Conservation (phyloP, 1,140 invertebrate genomes). For the Brachionus manjavacas region DNA sequence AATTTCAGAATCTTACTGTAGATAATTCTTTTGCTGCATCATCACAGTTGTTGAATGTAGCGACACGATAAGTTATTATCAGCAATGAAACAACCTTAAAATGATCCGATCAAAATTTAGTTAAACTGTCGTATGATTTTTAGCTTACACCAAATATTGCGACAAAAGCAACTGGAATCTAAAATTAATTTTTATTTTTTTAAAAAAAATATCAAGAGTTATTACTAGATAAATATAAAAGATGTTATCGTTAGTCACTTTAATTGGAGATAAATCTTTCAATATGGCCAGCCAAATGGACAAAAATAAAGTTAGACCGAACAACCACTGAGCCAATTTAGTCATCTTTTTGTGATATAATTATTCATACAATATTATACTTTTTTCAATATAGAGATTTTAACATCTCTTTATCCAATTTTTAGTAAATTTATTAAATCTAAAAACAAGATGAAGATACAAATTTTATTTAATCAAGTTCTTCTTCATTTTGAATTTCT, state of each 20-base stretch:
- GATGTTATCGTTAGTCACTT: not conserved
- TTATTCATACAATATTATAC: not conserved
- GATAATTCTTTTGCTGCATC: slow-evolving; percentile 21
- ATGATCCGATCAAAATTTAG: not conserved
- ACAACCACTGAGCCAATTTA: slow-evolving; percentile 32
- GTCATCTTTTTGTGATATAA: slow-evolving; percentile 4
- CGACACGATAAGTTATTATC: slow-evolving; percentile 3
- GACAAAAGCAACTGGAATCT: not conserved
- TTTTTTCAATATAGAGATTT: not conserved
- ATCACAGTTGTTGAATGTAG: slow-evolving; percentile 37
- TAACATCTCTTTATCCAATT: not conserved
- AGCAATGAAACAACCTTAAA: slow-evolving; percentile 16
- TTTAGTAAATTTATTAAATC: not conserved
- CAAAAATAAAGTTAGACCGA: not conserved
- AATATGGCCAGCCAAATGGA: slow-evolving; percentile 10
- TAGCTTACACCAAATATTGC: slow-evolving; percentile 22
- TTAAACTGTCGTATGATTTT: not conserved
- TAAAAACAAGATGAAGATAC: no score
- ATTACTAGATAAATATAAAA: slow-evolving; percentile 6
- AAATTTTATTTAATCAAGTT: slow-evolving; percentile 7
- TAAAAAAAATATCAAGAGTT: not conserved
- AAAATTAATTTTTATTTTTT: not conserved
- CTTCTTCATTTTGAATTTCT: not conserved
- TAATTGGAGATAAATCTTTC: not conserved
- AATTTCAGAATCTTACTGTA: not conserved